Evolutionary conservation across 2,888 invertebrate genomes (phyloP), one percentile per base, ranked within the genome.

Genomic region (Timema cristinae): DNA sequence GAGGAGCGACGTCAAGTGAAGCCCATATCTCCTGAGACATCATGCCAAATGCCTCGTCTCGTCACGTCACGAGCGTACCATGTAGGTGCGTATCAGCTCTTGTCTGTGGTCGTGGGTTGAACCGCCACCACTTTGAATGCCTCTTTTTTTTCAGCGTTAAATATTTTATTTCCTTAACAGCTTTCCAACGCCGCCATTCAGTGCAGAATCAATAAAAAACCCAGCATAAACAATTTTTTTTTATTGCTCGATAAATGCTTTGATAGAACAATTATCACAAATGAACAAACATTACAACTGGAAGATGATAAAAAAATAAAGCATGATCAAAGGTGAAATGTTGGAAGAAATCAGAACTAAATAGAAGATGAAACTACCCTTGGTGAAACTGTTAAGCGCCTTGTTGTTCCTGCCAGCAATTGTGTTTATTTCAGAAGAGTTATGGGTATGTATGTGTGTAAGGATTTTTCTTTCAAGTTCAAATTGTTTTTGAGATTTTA

Each of bases 131-230:
- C 50, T 63, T 61, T 32, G 32, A 32, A 32, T 32, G 63, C 15
- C 8, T 61, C 50, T 70, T 72, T 67, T 61, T 67, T 72, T 70
- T 66, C 69, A 70, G 72, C 69, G 13, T 70, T 70, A 48, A 50
- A 59, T 9, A 51, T 56, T 71, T 72, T 69, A 56, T 69, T 66
- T 69, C 68, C 72, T 67, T 70, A 51, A 72, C 72, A 72, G 69
- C 72, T 67, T 68, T 66, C 61, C 32, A 32, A 32, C 32, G 32
- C 32, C 32, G 32, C 32, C 32, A 32, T 2, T 32, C 32, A 32
- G 32, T 32, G 32, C 32, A 32, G 32, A 32, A 32, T 32, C 32
- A 32, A 32, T 32, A 32, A 32, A 32, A 32, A 32, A 32, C 1
- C 1, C 32, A 32, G 32, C 32, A 32, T 32, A 32, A 32, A 32